A percentile compares a stretch with the other conserved stretches of the same genome.
Conservation (phyloP, 2,113 vertebrate species). For the Clarias gariepinus region DNA sequence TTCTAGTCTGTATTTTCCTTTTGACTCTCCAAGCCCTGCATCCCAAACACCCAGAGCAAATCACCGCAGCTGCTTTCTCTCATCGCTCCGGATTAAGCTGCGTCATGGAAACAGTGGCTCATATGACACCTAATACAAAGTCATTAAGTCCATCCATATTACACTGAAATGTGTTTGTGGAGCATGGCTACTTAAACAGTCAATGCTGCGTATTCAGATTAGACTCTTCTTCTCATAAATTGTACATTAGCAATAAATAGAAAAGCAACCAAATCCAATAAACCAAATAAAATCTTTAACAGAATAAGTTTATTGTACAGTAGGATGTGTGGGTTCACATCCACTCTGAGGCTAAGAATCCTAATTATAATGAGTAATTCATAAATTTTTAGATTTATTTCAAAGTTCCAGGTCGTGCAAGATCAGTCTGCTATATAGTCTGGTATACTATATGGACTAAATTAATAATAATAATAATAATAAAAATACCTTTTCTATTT, state of each 20-base stretch:
- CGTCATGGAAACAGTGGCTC: slow-evolving; percentile 28
- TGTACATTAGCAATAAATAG: background rate
- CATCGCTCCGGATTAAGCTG: background rate
- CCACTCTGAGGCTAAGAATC: background rate
- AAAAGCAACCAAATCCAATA: background rate
- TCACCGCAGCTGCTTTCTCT: slow-evolving; percentile 27
- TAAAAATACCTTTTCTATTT: background rate
- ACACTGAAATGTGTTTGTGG: background rate
- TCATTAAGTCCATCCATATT: background rate
- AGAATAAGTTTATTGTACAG: background rate
- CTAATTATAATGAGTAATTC: background rate
- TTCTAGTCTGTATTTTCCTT: background rate
- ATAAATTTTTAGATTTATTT: background rate
- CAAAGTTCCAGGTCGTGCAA: background rate
- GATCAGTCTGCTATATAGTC: background rate
- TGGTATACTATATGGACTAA: background rate
- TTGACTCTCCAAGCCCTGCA: background rate
- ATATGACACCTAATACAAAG: slow-evolving; percentile 1
- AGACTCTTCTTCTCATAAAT: background rate
- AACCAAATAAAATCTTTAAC: background rate
- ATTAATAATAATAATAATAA: background rate
- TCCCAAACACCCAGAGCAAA: background rate
- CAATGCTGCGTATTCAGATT: background rate
- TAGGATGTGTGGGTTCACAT: background rate
- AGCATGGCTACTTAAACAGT: background rate